These are phyloP conservation scores for Forbesichthys agassizii DNA, from an alignment of 2,113 vertebrate genomes.

Conservation along the genomic window DNA sequence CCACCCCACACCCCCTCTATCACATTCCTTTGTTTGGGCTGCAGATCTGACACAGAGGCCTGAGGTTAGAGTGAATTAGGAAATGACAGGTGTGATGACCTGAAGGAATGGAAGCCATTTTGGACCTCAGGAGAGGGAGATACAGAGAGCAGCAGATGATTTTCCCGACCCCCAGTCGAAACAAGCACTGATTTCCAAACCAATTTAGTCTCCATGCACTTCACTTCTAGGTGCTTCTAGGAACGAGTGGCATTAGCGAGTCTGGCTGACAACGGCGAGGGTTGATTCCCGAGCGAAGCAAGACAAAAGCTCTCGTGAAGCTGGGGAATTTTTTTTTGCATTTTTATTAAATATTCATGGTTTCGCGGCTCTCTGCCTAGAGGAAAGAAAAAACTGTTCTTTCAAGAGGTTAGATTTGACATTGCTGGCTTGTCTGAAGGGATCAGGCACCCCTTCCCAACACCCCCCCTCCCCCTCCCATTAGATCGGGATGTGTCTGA, in stretches of 20 bases:
- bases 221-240: not conserved
- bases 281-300: not conserved
- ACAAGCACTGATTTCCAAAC: not conserved
- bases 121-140: constrained; percentile 27
- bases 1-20: too few relatives aligned
- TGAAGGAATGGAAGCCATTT: constrained; percentile 19
- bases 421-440: constrained; percentile 41
- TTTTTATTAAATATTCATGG: constrained; percentile 37
- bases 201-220: not conserved
- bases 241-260: not conserved
- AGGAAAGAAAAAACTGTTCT: constrained; percentile 20
- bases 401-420: constrained; percentile 23
- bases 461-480: constrained; percentile 41
- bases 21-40: too few relatives aligned
- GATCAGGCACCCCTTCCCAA: constrained; percentile 25
- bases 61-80: constrained; percentile 1
- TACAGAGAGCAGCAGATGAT: not conserved
- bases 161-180: not conserved
- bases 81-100: constrained; percentile 12
- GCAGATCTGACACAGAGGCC: not conserved
- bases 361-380: constrained; percentile 27
- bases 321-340: constrained; percentile 10
- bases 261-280: too few relatives aligned
- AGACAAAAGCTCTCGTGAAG: not conserved
- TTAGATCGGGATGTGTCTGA: constrained; percentile 38